These are phyloP conservation scores for Aspidiotus destructor DNA, from an alignment of 2,888 invertebrate species.

Conservation along the genomic window DNA sequence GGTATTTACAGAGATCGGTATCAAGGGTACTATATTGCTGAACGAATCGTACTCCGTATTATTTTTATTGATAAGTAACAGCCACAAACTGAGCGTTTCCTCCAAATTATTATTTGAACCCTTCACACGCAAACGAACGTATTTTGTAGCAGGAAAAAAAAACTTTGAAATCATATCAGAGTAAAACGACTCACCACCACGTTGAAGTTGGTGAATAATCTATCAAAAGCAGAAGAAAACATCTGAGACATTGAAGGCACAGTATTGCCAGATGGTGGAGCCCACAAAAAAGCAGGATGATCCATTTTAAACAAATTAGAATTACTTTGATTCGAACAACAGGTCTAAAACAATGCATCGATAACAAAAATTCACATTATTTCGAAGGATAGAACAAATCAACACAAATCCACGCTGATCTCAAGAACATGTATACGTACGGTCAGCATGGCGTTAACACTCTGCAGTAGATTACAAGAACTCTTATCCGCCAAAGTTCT, in stretches of 20 bases:
- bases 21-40: constrained; percentile 21
- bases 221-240: constrained; percentile 59
- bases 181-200: constrained; percentile 42
- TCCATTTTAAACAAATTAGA: constrained; percentile 23
- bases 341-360: neutral
- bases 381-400: neutral
- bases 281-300: constrained; percentile 21
- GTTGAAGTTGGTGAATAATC: constrained; percentile 57
- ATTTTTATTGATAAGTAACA: constrained; percentile 10
- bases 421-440: constrained; percentile 1
- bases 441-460: constrained; percentile 22
- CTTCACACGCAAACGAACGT: constrained; percentile 14
- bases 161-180: constrained; percentile 15
- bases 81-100: constrained; percentile 26
- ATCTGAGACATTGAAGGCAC: constrained; percentile 42
- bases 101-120: constrained; percentile 28
- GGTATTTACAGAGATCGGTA: constrained; percentile 19
- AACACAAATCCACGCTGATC: too few relatives aligned
- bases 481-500: constrained; percentile 20
- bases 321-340: constrained; percentile 1
- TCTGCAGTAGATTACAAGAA: constrained; percentile 27
- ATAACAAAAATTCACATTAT: too few relatives aligned
- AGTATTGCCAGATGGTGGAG: neutral
- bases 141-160: neutral
- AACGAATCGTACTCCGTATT: constrained; percentile 19